phyloP scores from a whole-genome alignment of 1,140 invertebrate species.

The Helicorthomorpha holstii region DNA sequence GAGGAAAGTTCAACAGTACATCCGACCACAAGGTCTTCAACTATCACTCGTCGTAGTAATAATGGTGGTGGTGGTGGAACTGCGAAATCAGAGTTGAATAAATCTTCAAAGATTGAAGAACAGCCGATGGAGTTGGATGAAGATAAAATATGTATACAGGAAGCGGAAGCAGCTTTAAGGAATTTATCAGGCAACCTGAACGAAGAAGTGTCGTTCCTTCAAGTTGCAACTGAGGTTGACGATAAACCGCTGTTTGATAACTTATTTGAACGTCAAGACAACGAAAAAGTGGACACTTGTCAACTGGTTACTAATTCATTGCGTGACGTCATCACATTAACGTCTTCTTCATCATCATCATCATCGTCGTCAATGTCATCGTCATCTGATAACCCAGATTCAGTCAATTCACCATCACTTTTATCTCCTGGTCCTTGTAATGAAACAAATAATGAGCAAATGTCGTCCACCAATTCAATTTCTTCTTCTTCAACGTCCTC shows the following conservation, averaged over 20 bases:
- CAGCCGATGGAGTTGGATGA: too few species aligned
- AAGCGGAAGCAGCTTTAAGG: slow-evolving; percentile 67
- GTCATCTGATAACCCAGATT: too few species aligned
- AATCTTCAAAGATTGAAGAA: too few species aligned
- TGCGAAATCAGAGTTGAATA: too few species aligned
- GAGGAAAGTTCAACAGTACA: too few species aligned
- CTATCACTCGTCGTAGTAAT: too few species aligned
- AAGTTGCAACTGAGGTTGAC: slow-evolving; percentile 43
- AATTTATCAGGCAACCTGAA: slow-evolving; percentile 45
- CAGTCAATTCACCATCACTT: slow-evolving; percentile 11
- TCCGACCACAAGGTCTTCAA: too few species aligned
- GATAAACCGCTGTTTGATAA: slow-evolving; percentile 64
- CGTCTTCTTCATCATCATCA: slow-evolving; percentile 25
- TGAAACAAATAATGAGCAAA: neutral
- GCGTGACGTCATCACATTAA: slow-evolving; percentile 45
- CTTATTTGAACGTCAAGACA: slow-evolving; percentile 54
- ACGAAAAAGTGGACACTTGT: slow-evolving; percentile 1
- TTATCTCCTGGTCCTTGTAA: slow-evolving; percentile 3
- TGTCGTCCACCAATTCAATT: neutral
- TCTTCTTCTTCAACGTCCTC: neutral
- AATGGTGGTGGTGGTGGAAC: too few species aligned
- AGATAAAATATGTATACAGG: slow-evolving; percentile 60
- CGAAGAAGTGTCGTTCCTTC: slow-evolving; percentile 37
- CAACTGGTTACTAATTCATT: slow-evolving; percentile 16
- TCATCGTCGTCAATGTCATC: neutral